Conservation (phyloP, 35 echinoderm and acorn worm species). For the Patiria miniata region DNA sequence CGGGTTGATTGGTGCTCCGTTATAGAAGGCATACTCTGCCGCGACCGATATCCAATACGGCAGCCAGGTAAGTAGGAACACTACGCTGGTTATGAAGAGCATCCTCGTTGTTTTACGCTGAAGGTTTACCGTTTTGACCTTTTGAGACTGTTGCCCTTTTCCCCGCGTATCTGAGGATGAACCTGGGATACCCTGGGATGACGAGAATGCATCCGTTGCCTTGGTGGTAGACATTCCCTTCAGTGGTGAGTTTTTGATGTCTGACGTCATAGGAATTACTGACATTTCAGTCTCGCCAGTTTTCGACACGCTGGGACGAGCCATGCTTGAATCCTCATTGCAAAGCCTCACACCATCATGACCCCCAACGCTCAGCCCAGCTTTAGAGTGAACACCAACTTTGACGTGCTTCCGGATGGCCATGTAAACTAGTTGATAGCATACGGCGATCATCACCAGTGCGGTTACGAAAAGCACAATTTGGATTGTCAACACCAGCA, state of each 20-base stretch:
- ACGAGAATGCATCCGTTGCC: neutral
- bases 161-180: neutral
- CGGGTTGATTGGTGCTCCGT: neutral
- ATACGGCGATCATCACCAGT: neutral
- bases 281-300: neutral
- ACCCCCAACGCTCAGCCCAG: neutral
- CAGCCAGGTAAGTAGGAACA: neutral
- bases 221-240: neutral
- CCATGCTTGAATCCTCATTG: neutral
- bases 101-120: constrained; percentile 6
- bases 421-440: neutral
- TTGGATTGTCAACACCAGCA: neutral
- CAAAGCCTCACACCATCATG: neutral
- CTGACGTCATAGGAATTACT: neutral
- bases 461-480: neutral
- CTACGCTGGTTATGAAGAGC: neutral
- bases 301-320: neutral
- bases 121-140: neutral
- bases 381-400: neutral
- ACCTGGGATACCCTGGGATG: neutral
- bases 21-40: neutral
- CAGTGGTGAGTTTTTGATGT: neutral
- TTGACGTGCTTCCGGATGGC: neutral
- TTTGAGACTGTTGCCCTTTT: neutral
- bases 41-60: neutral